Base-by-base conservation (phyloP, 2,113 vertebrate species). In the Callithrix jacchus region DNA sequence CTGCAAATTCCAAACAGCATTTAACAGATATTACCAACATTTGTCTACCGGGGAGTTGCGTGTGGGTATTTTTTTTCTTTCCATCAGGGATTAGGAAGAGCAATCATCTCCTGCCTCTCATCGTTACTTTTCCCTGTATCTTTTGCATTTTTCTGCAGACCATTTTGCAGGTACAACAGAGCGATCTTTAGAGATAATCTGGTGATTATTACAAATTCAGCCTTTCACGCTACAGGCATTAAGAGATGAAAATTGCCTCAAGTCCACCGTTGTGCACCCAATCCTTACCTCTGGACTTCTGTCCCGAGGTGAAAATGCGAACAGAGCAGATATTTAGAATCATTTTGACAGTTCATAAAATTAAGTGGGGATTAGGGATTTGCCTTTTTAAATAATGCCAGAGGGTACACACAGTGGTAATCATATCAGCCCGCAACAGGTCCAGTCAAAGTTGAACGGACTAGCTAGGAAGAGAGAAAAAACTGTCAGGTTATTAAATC, bases 301-400 rank as follows among this genome's bases (percentile, higher is more conserved):
- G 98, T 98, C 98, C 98, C 96, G 95, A 98, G 98, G 98, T 99
- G 98, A 98, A 98, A 99, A 99, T 98, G 98, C 98, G 98, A 98
- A 98, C 97, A 85, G 96, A 97, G 97, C 95, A 98, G 98, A 98
- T 98, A 98, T 98, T 99, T 98, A 98, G 97, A 98, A 98, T 98
- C 97, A 86, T 98, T 98, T 98, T 99, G 98, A 99, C 98, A 99
- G 98, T 98, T 99, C 96, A 98, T 98, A 98, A 98, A 99, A 99
- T 99, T 98, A 99, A 98, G 88, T 96, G 94, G 98, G 98, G 98
- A 99, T 99, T 99, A 98, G 98, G 98, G 98, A 98, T 97, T 98
- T 95, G 87, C 93, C 97, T 79, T 97, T 97, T 95, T 80, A 98
- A 98, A 98, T 89, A 98, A 97, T 97, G 98, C 98, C 98, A 98